phyloP scores from a whole-genome alignment of 2,113 vertebrate species.

The Xenopus borealis region DNA sequence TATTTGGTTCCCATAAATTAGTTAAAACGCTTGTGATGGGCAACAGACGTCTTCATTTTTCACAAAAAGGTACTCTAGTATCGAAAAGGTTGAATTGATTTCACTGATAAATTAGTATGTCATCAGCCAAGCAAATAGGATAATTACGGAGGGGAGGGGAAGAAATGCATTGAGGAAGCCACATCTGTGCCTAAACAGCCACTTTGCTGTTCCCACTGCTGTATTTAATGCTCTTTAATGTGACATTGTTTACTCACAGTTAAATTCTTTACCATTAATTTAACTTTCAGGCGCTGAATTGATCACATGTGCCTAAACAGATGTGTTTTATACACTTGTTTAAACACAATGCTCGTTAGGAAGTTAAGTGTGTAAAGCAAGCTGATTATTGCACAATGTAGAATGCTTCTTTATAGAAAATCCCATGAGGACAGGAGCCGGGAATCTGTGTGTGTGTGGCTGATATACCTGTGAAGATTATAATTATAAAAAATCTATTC shows the following conservation, averaged over 20 bases:
- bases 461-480: conserved; percentile 20
- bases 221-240: conserved; percentile 68
- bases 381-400: conserved; percentile 66
- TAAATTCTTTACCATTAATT: conserved; percentile 72
- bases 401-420: conserved; percentile 62
- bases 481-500: background rate
- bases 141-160: conserved; percentile 43
- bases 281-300: conserved; percentile 62
- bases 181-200: conserved; percentile 63
- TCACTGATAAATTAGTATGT: conserved; percentile 35
- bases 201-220: conserved; percentile 56
- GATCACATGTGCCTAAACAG: conserved; percentile 63
- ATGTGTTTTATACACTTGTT: conserved; percentile 68
- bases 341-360: conserved; percentile 61
- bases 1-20: no score
- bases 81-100: conserved; percentile 5
- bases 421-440: conserved; percentile 59
- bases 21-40: no score
- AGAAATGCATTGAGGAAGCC: conserved; percentile 50
- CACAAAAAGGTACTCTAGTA: background rate
- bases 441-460: conserved; percentile 53
- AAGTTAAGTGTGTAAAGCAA: conserved; percentile 62
- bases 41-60: no score
- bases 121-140: conserved; percentile 34
- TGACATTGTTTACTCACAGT: conserved; percentile 74